These are phyloP conservation scores for Scelioninae gen. 1 DNA, from an alignment of 2,888 invertebrate species.

Conservation along the genomic window DNA sequence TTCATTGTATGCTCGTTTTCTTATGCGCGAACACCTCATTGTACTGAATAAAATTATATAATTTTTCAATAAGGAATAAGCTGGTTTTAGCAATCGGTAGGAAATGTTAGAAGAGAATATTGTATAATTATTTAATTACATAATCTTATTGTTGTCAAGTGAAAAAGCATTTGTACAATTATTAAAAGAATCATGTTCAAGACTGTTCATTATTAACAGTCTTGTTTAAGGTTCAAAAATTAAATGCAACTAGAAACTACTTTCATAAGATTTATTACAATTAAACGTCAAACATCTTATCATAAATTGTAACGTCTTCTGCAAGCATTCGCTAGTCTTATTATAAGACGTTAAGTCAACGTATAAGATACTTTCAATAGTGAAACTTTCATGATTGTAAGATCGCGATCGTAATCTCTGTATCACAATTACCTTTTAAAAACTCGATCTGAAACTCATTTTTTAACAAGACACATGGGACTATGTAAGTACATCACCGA, in stretches of 20 bases:
- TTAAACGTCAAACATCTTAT: not conserved
- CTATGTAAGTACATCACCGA: constrained; percentile 20
- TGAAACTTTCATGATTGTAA: constrained; percentile 33
- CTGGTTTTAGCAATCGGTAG: not conserved
- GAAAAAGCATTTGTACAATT: no score
- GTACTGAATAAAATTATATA: constrained; percentile 32
- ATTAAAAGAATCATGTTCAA: no score
- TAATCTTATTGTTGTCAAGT: not conserved
- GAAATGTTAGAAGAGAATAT: constrained; percentile 3
- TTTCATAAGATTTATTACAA: not conserved
- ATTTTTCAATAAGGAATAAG: constrained; percentile 37
- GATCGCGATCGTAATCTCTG: constrained; percentile 4
- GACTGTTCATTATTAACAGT: not conserved
- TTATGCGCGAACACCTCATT: constrained; percentile 16
- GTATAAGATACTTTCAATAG: constrained; percentile 41
- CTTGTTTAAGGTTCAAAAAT: not conserved
- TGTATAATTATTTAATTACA: not conserved
- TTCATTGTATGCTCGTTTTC: constrained; percentile 20
- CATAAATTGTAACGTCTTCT: not conserved
- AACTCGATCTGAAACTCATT: constrained; percentile 3
- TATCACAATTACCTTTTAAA: constrained; percentile 25
- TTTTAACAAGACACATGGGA: constrained; percentile 14
- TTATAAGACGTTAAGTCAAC: constrained; percentile 4
- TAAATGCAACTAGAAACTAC: no score
- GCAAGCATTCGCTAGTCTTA: not conserved